Evolutionary conservation across 1,140 invertebrate genomes (phyloP), one percentile per base, ranked within the genome.

Genomic region (Venustaconcha ellipsiformis): DNA sequence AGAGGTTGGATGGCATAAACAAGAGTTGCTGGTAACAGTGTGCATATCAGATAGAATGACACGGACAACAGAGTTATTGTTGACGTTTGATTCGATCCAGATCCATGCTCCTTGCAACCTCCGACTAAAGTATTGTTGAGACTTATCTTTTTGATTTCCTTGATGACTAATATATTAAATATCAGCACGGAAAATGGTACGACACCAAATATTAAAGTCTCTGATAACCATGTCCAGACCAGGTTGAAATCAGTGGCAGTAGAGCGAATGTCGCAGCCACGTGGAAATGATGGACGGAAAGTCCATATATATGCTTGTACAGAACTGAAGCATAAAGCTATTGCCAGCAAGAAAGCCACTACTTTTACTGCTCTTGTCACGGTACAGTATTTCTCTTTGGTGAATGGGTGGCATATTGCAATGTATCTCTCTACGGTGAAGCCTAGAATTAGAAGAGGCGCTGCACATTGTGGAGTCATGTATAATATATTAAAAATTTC

Each of bases 371-470:
- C 95, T 17, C 95, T 90, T 1, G 91, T 88, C 0, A 95, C 93
- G 0, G 95, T 96, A 85, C 95, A 96, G 86, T 95, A 92, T 1
- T 92, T 92, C 57, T 94, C 94, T 2, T 95, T 90, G 62, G 92
- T 91, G 60, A 96, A 85, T 0, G 96, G 96, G 84, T 95, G 94
- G 78, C 93, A 92, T 3, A 96, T 85, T 0, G 95, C 95, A 11
- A 96, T 93, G 85, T 95, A 96, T 48, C 95, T 88, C 85, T 97
- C 95, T 0, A 95, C 92, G 0, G 95, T 96, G 86, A 96, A 96
- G 2, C 94, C 94, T 5, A 96, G 65, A 37, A 86, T 84, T 0
- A 85, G 73, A 6, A 85, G 57, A 2, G 80, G 78, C 18, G 79
- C 65, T 2, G 80, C 68, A 48, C 81, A 80, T 63, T 85, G 83